Percentiles rank a stretch among this genome's conserved stretches.
phyloP scores from a whole-genome alignment of 2,888 invertebrate species.

The Trissoscelio sp. region DNA sequence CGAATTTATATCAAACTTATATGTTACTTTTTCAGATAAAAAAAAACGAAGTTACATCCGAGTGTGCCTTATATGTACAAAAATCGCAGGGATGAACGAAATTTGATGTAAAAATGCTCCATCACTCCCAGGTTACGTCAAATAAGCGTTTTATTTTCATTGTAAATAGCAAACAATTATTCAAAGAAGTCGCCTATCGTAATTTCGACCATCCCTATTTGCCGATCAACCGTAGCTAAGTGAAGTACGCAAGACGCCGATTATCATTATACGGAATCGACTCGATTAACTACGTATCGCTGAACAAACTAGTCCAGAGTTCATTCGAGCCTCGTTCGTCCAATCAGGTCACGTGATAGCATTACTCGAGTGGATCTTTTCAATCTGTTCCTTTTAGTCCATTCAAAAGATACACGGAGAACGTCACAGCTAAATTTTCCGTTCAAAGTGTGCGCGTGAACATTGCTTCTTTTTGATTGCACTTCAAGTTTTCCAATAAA shows the following conservation, averaged over 20 bases:
- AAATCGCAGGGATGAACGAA: slow-evolving; percentile 20
- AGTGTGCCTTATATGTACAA: slow-evolving; percentile 35
- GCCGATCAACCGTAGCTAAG: slow-evolving; percentile 21
- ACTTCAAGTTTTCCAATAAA: too few relatives aligned
- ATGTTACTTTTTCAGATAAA: slow-evolving; percentile 10
- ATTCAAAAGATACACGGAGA: slow-evolving; percentile 48
- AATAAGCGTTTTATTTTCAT: slow-evolving; percentile 6
- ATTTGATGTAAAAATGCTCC: slow-evolving; percentile 14
- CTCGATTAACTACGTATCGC: slow-evolving; percentile 41
- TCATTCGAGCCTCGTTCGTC: slow-evolving; percentile 66
- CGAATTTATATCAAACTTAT: not conserved
- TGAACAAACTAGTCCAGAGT: slow-evolving; percentile 52
- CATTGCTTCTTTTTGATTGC: too few relatives aligned
- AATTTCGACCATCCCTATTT: slow-evolving; percentile 48
- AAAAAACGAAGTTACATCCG: not conserved
- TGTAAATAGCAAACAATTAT: slow-evolving; percentile 7
- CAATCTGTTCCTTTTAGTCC: slow-evolving; percentile 9
- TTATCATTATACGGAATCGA: slow-evolving; percentile 33
- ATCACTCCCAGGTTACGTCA: not conserved
- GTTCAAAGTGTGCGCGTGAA: not conserved
- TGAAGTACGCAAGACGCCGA: slow-evolving; percentile 20
- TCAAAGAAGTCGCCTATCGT: not conserved
- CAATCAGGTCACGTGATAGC: slow-evolving; percentile 81
- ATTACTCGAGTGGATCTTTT: slow-evolving; percentile 68
- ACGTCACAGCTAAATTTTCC: slow-evolving; percentile 6